A percentile compares a stretch with the other conserved stretches of the same genome.
phyloP scores from a whole-genome alignment of 2,797 vertebrate genomes.

The Chelmon rostratus region DNA sequence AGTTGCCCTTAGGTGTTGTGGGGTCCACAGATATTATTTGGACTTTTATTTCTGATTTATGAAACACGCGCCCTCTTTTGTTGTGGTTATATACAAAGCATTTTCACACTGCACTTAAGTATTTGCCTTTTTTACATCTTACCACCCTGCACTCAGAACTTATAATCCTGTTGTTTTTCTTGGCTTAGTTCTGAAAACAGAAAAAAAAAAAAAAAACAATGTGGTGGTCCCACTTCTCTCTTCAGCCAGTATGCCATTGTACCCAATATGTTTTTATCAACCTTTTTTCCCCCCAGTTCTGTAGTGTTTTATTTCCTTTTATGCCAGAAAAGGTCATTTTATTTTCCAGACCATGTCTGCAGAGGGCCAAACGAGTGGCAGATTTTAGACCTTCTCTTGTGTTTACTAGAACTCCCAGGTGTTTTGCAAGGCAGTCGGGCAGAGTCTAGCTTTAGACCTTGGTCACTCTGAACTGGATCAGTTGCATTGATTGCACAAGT shows the following conservation, averaged over 20 bases:
- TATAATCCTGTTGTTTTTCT: conserved; percentile 29
- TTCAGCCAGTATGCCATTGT: conserved; percentile 18
- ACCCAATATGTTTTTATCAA: conserved; percentile 39
- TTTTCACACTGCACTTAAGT: conserved; percentile 55
- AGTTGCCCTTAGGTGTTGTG: conserved; percentile 30
- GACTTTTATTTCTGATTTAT: conserved; percentile 25
- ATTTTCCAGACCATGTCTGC: conserved; percentile 48
- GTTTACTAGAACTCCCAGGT: conserved; percentile 69
- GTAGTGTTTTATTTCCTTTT: conserved; percentile 52
- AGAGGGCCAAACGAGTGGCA: conserved; percentile 54
- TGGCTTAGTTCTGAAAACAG: conserved; percentile 26
- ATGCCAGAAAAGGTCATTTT: conserved; percentile 43
- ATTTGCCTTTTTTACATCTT: conserved; percentile 47
- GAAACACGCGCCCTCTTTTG: conserved; percentile 24
- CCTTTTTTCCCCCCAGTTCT: conserved; percentile 1
- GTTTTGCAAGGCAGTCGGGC: conserved; percentile 56
- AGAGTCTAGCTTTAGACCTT: conserved; percentile 77
- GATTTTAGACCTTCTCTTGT: conserved; percentile 53
- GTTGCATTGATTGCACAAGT: conserved; percentile 84
- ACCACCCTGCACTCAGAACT: conserved; percentile 28
- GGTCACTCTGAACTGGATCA: conserved; percentile 78
- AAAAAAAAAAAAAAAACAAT: neutral
- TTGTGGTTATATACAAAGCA: conserved; percentile 33
- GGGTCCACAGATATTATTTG: conserved; percentile 39
- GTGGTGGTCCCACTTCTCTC: conserved; percentile 18